A percentile compares a stretch with the other conserved stretches of the same genome.
These are phyloP conservation scores for Pardosa pseudoannulata DNA, from an alignment of 2,888 invertebrate genomes.

Conservation along the genomic window DNA sequence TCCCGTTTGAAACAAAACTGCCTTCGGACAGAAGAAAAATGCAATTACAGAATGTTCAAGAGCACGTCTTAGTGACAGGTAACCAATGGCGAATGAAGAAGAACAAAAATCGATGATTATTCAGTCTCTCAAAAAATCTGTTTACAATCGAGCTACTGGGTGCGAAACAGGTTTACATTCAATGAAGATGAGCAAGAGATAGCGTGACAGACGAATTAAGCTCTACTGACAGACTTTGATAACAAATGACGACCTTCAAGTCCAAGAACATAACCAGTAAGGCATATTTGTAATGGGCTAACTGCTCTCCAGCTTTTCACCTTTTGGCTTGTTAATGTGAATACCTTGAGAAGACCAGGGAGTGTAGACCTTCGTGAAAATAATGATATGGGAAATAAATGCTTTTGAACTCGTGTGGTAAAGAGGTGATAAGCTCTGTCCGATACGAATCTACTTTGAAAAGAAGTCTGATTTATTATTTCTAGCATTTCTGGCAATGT, in stretches of 20 bases:
- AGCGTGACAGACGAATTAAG: constrained; percentile 42
- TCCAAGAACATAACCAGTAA: too few relatives aligned
- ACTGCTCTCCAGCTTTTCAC: too few relatives aligned
- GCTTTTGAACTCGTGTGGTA: too few relatives aligned
- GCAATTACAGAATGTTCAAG: neutral
- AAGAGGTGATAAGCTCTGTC: too few relatives aligned
- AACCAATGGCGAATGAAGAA: neutral
- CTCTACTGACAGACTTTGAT: constrained; percentile 12
- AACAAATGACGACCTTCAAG: constrained; percentile 41
- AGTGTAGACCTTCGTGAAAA: too few relatives aligned
- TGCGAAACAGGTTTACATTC: constrained; percentile 14
- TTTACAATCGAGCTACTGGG: constrained; percentile 18
- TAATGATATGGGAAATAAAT: too few relatives aligned
- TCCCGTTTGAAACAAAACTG: neutral
- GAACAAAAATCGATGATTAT: neutral
- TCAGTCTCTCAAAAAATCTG: neutral
- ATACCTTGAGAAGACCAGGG: too few relatives aligned
- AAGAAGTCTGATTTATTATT: too few relatives aligned
- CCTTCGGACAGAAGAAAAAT: neutral
- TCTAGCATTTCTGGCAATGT: too few relatives aligned
- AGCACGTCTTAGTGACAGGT: neutral
- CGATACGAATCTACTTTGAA: too few relatives aligned
- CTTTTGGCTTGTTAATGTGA: too few relatives aligned
- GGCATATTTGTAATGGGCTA: too few relatives aligned
- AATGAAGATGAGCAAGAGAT: constrained; percentile 27